phyloP scores from a whole-genome alignment of 2,888 invertebrate species.

The Dryobotodes eremita region DNA sequence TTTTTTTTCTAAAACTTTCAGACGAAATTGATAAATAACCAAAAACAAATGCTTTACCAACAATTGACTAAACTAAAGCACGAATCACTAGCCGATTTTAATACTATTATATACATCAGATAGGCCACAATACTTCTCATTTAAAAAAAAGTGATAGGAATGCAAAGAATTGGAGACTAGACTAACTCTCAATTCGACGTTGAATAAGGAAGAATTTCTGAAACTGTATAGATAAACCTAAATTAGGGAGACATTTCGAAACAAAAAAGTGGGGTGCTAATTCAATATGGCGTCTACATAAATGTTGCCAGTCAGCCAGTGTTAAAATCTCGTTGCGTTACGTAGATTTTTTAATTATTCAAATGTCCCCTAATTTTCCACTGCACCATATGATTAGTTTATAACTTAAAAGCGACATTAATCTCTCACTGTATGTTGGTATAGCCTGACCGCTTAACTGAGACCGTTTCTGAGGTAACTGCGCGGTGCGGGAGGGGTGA shows the following conservation, averaged over 20 bases:
- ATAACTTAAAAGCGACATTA: conserved; percentile 6
- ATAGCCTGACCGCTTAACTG: too few relatives aligned
- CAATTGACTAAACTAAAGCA: conserved; percentile 40
- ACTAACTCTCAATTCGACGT: conserved; percentile 24
- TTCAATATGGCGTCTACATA: neutral
- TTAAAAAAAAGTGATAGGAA: conserved; percentile 37
- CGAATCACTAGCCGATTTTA: conserved; percentile 65
- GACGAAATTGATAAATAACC: neutral
- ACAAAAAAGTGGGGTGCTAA: neutral
- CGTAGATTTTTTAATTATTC: neutral
- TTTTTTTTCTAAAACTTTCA: neutral
- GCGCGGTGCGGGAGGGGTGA: too few relatives aligned
- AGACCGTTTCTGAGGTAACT: too few relatives aligned
- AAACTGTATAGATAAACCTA: neutral
- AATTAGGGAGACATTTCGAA: neutral
- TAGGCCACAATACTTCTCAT: conserved; percentile 56
- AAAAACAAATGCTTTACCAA: conserved; percentile 21
- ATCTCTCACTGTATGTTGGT: neutral
- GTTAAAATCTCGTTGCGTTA: neutral
- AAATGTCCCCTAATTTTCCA: neutral
- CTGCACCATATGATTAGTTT: neutral
- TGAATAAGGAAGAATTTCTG: conserved; percentile 14
- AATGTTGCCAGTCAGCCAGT: conserved; percentile 14
- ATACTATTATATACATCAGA: conserved; percentile 51
- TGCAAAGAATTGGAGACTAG: conserved; percentile 55